These are phyloP conservation scores for Eulemur albifrons DNA, from an alignment of 2,797 vertebrate species.

Conservation along the genomic window DNA sequence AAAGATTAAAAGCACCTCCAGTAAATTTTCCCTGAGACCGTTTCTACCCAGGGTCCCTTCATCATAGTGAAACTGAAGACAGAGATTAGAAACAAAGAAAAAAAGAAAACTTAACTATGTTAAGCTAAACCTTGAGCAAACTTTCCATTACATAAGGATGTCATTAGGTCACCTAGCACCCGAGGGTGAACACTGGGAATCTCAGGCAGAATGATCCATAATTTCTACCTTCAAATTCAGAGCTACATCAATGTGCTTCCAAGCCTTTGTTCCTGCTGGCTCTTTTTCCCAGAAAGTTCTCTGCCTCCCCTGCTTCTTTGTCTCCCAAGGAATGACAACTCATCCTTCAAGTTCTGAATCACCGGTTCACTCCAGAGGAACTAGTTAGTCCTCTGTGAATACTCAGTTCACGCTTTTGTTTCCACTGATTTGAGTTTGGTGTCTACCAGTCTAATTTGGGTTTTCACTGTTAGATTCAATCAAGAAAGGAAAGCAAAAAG, in stretches of 20 bases:
- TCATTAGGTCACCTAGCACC: background rate
- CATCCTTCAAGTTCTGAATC: background rate
- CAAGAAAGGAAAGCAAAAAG: slow-evolving; percentile 30
- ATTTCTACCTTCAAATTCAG: background rate
- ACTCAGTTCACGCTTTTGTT: background rate
- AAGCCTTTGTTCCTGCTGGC: background rate
- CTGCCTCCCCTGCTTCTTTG: background rate
- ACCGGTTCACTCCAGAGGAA: background rate
- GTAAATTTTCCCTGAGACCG: background rate
- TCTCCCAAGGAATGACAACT: background rate
- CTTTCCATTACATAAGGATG: background rate
- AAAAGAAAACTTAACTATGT: background rate
- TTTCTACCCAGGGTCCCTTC: background rate
- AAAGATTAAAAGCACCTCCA: background rate
- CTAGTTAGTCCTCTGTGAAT: background rate
- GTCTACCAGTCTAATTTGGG: background rate
- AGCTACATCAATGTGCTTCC: background rate
- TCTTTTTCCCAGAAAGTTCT: background rate
- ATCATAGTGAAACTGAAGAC: background rate
- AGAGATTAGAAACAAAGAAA: background rate
- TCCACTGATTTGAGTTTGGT: background rate
- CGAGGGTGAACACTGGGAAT: background rate
- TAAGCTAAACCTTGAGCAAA: background rate
- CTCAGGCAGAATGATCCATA: background rate
- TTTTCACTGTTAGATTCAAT: background rate